Conservation (phyloP, 2,797 vertebrate species). For the Spinibarbus caldwelli region DNA sequence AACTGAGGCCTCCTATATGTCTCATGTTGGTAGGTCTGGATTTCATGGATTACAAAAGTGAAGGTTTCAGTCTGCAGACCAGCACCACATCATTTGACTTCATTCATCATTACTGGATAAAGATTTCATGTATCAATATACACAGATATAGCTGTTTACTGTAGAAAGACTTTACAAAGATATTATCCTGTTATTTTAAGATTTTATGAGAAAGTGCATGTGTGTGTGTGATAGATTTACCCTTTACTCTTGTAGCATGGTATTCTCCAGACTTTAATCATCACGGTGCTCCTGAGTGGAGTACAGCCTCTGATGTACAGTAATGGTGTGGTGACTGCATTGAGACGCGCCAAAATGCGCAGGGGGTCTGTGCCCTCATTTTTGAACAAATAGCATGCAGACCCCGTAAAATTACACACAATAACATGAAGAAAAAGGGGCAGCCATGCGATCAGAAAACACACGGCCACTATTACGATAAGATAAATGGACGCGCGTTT, state of each 20-base stretch:
- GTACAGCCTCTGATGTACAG: too few species aligned
- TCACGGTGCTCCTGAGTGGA: slow-evolving; percentile 54
- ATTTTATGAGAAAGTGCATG: background rate
- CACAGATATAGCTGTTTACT: too few species aligned
- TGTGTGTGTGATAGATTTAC: slow-evolving; percentile 25
- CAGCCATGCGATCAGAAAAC: slow-evolving; percentile 75
- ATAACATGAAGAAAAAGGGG: slow-evolving; percentile 74
- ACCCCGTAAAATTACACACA: slow-evolving; percentile 66
- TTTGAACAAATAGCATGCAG: background rate
- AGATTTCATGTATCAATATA: background rate
- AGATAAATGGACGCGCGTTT: slow-evolving; percentile 77
- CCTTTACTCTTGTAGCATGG: slow-evolving; percentile 45
- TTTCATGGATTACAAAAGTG: background rate
- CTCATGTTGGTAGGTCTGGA: background rate
- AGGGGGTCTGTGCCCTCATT: too few species aligned
- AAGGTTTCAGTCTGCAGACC: background rate
- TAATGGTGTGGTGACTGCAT: too few species aligned
- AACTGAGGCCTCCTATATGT: background rate
- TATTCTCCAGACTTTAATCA: slow-evolving; percentile 70
- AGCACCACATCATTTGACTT: background rate
- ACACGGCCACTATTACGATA: slow-evolving; percentile 75
- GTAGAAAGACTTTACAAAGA: too few species aligned
- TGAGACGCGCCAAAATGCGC: too few species aligned
- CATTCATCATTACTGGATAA: background rate
- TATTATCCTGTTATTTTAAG: background rate